phyloP scores from a whole-genome alignment of 2,888 invertebrate genomes.

The Chromoteleia sp. region DNA sequence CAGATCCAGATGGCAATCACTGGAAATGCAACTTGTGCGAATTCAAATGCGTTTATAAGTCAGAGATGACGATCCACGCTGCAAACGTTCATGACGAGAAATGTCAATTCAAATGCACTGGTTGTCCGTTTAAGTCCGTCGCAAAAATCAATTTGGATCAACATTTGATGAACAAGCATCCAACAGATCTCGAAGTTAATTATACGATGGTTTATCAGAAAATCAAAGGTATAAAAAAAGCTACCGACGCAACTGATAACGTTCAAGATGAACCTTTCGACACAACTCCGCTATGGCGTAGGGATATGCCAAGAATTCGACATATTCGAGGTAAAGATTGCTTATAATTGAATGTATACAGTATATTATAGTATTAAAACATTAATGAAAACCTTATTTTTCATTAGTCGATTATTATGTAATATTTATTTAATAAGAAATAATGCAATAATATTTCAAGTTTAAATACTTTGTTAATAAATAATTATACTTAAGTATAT shows the following conservation, averaged over 20 bases:
- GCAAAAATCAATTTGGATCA: constrained; percentile 86
- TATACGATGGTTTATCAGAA: constrained; percentile 86
- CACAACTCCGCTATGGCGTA: constrained; percentile 88
- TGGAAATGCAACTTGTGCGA: constrained; percentile 91
- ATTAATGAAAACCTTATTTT: too few relatives aligned
- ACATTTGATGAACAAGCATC: constrained; percentile 88
- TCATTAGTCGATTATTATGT: too few relatives aligned
- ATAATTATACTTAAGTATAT: too few relatives aligned
- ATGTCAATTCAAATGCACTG: constrained; percentile 89
- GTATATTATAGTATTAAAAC: too few relatives aligned
- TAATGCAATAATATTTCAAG: too few relatives aligned
- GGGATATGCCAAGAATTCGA: constrained; percentile 86
- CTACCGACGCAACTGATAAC: constrained; percentile 76
- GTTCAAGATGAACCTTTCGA: constrained; percentile 84
- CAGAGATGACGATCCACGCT: constrained; percentile 88
- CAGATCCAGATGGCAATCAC: constrained; percentile 86
- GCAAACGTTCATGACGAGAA: constrained; percentile 87
- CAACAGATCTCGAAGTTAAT: constrained; percentile 81
- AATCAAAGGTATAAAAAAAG: constrained; percentile 79
- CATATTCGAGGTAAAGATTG: constrained; percentile 86
- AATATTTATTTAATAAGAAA: too few relatives aligned
- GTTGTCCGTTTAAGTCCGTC: constrained; percentile 87
- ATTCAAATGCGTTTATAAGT: constrained; percentile 87
- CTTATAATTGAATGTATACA: too few relatives aligned
- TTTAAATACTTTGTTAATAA: too few relatives aligned